Base-by-base conservation (phyloP, 2,113 vertebrate genomes). In the Oreotrochilus melanogaster region DNA sequence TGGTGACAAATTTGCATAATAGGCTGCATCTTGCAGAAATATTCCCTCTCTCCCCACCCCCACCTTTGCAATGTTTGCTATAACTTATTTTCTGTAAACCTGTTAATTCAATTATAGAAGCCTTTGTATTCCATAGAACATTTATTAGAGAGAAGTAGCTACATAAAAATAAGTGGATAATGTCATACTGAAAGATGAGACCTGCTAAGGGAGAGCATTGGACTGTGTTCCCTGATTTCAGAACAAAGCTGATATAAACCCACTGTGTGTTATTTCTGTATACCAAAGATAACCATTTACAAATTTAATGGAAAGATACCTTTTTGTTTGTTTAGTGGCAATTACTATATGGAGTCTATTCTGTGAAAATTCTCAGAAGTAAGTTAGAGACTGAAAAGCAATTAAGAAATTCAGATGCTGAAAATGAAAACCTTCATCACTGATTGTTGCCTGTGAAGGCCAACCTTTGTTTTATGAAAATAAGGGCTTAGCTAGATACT, bases 1-100 rank as follows among this genome's bases (percentile, higher is more conserved):
- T 83, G 91, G 95, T 93, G 91, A 94, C 65, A 78, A 92, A 97
- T 96, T 97, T 93, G 71, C 95, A 94, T 97, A 95, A 98, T 95
- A 82, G 71, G 70, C 45, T 89, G 61, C 54, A 31, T 92, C 79
- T 93, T 90, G 31, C 79, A 89, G 91, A 85, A 89, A 72, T 66
- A 66, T 85, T 93, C 62, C 51, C 84, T 92, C 90, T 60, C 33
- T 78, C 43, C 30, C 57, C 61, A 67, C 78, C 57, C 67, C 85
- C 75, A 91, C 58, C 39, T 57, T 92, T 88, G 69, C 60, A 62
- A 71, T 60, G 71, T 75, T 37, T 12, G 14, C 72, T 57, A 50
- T 83, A 86, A 88, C 56, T 56, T 84, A 71, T 74, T 96, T 80
- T 71, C 87, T 89, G 3, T 71, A 91, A 90, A 78, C 74, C 70